These are phyloP conservation scores for Halisarca cf. caerulea DNA, from an alignment of 37 sponge, comb jelly and placozoan genomes.

Conservation along the genomic window DNA sequence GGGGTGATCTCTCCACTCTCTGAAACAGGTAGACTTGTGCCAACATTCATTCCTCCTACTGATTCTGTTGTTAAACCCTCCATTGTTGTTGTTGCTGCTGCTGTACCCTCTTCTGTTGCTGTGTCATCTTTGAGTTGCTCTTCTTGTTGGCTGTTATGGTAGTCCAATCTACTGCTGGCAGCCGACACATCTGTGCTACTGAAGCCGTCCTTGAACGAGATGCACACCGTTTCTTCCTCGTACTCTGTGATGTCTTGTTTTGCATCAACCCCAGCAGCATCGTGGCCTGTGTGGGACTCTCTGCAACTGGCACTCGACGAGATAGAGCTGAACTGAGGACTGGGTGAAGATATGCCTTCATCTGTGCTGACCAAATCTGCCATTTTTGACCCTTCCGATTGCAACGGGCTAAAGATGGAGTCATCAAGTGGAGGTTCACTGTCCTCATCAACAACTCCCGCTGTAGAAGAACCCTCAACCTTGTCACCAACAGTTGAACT, in stretches of 20 bases:
- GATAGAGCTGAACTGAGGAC: background rate
- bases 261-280: no score
- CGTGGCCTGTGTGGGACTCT: background rate
- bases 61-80: no score
- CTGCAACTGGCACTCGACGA: background rate
- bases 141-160: no score
- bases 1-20: no score
- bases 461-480: background rate
- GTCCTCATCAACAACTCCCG: background rate
- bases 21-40: no score
- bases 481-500: background rate
- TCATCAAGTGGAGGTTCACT: background rate
- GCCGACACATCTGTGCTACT: background rate
- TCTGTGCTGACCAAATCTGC: background rate
- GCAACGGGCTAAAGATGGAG: background rate
- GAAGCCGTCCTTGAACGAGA: background rate
- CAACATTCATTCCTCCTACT: no score
- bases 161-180: background rate
- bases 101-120: no score
- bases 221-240: background rate
- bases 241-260: background rate
- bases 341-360: slow-evolving; percentile 13
- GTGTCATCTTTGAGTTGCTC: no score
- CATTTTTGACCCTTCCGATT: background rate
- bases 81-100: no score